Percentiles rank a stretch among this genome's conserved stretches.
Conservation (phyloP, 1,140 invertebrate species). For the Tribolium castaneum region DNA sequence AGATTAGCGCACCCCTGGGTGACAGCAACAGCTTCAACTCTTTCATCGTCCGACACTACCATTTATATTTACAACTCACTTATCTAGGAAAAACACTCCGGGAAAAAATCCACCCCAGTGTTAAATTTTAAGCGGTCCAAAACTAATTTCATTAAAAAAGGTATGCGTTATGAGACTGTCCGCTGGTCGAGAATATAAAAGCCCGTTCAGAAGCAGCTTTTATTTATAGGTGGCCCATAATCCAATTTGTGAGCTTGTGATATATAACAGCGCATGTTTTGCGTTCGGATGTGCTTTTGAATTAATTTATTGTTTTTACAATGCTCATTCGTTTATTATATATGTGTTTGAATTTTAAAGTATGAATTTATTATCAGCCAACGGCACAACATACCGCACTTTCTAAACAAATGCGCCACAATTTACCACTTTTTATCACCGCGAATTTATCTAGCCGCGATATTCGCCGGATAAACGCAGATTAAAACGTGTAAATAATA, state of each 20-base stretch:
- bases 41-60: conserved; percentile 18
- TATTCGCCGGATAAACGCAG: too few relatives aligned
- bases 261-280: conserved; percentile 34
- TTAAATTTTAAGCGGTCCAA: conserved; percentile 3
- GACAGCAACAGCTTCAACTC: conserved; percentile 31
- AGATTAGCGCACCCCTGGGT: conserved; percentile 46
- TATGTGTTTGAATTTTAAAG: conserved; percentile 31
- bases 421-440: too few relatives aligned
- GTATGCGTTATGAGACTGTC: conserved; percentile 28
- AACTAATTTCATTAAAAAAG: conserved; percentile 32
- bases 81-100: background rate
- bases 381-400: background rate
- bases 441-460: too few relatives aligned
- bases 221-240: conserved; percentile 34
- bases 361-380: conserved; percentile 28
- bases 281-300: conserved; percentile 29
- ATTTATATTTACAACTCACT: conserved; percentile 22
- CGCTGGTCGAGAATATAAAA: conserved; percentile 8
- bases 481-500: too few relatives aligned
- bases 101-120: background rate
- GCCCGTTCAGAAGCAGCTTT: conserved; percentile 29
- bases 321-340: conserved; percentile 24
- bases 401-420: background rate
- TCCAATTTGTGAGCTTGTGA: conserved; percentile 35
- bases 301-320: conserved; percentile 35